Conservation (phyloP, 1,140 invertebrate species). For the Bombus affinis region DNA sequence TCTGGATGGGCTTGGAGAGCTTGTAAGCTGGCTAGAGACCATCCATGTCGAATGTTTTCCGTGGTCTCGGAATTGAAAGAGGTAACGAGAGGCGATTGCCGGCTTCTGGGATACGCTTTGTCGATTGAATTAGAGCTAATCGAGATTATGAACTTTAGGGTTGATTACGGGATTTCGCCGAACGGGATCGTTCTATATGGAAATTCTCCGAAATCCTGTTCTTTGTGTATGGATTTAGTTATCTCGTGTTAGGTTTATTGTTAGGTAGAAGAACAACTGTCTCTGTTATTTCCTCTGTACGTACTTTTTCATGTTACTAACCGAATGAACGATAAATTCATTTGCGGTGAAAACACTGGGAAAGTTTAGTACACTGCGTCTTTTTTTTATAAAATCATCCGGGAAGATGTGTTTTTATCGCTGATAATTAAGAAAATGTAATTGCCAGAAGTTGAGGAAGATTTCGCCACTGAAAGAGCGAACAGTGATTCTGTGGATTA, state of each 20-base stretch:
- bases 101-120: not conserved
- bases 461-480: not conserved
- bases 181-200: not conserved
- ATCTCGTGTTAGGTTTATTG: not conserved
- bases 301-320: not conserved
- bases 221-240: not conserved
- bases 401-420: not conserved
- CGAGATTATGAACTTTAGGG: conserved; percentile 5
- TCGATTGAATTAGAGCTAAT: conserved; percentile 13
- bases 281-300: not conserved
- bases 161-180: not conserved
- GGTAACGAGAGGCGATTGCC: conserved; percentile 12
- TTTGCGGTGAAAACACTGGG: too few relatives aligned
- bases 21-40: conserved; percentile 10
- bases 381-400: not conserved
- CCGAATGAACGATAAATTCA: not conserved
- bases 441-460: not conserved
- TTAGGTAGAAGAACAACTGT: not conserved
- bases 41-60: conserved; percentile 22
- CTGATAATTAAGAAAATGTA: not conserved
- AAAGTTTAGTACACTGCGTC: not conserved
- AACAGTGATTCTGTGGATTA: not conserved
- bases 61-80: conserved; percentile 16
- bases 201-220: not conserved
- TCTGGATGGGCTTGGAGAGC: not conserved